Conservation (phyloP, 1,140 invertebrate species). For the Asobara japonica region DNA sequence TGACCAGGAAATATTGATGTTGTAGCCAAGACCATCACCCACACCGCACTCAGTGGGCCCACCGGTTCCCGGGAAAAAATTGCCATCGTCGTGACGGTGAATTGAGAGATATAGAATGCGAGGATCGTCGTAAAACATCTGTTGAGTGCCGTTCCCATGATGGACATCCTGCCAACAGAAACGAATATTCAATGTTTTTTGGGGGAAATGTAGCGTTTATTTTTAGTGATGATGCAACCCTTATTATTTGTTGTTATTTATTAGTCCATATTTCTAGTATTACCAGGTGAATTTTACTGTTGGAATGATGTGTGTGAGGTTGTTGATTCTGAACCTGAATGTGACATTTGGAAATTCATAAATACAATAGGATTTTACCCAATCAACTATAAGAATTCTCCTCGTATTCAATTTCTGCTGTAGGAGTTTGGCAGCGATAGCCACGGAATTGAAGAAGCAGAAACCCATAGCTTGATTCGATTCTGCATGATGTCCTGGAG, state of each 20-base stretch:
- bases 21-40: constrained; percentile 92
- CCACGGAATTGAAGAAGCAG: constrained; percentile 99
- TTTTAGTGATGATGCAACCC: no score
- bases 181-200: no score
- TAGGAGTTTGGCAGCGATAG: constrained; percentile 91
- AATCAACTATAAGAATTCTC: constrained; percentile 96
- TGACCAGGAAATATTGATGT: constrained; percentile 97
- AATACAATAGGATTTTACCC: constrained; percentile 70
- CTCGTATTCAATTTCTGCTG: constrained; percentile 86
- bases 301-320: no score
- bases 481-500: constrained; percentile 98
- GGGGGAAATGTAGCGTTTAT: no score
- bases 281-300: no score
- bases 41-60: constrained; percentile 90
- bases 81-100: constrained; percentile 99
- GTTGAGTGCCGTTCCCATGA: constrained; percentile 99
- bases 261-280: no score
- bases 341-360: no score
- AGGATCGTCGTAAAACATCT: constrained; percentile 97
- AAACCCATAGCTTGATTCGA: constrained; percentile 98
- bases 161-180: constrained; percentile 86
- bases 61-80: constrained; percentile 99
- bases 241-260: no score
- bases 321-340: no score
- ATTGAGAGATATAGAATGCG: constrained; percentile 96